A percentile compares a stretch with the other conserved stretches of the same genome.
Conservation (phyloP, 2,113 vertebrate genomes). For the Delphinapterus leucas region DNA sequence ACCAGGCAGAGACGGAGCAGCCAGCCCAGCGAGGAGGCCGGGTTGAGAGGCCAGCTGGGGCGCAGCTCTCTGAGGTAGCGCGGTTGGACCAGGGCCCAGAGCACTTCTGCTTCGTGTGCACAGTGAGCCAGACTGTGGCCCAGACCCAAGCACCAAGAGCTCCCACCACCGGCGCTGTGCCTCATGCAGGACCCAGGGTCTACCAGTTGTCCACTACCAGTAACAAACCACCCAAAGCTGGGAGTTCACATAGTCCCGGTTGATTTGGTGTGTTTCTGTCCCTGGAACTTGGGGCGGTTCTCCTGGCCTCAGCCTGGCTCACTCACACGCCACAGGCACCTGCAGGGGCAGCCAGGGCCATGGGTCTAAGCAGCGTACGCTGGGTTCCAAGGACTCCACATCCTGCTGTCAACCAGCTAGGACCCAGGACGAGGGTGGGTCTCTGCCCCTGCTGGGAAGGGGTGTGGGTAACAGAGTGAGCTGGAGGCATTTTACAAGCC, state of each 20-base stretch:
- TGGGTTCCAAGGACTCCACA: accelerated
- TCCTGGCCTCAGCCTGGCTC: neutral
- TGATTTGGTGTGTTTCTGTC: neutral
- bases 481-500: neutral
- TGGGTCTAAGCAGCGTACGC: accelerated
- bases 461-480: accelerated
- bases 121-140: neutral
- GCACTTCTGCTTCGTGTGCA: accelerated
- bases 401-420: neutral
- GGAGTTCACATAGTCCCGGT: accelerated
- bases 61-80: neutral
- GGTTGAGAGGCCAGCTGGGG: neutral
- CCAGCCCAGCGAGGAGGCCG: no score
- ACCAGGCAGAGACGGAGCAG: accelerated
- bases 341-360: neutral
- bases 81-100: accelerated
- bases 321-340: accelerated
- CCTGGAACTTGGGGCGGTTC: accelerated
- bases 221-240: accelerated
- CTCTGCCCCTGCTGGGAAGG: neutral
- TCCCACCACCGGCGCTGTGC: neutral
- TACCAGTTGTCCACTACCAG: accelerated
- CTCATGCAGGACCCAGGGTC: accelerated
- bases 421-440: neutral
- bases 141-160: accelerated